phyloP scores from a whole-genome alignment of 2,113 vertebrate species.

The Lampris incognitus region DNA sequence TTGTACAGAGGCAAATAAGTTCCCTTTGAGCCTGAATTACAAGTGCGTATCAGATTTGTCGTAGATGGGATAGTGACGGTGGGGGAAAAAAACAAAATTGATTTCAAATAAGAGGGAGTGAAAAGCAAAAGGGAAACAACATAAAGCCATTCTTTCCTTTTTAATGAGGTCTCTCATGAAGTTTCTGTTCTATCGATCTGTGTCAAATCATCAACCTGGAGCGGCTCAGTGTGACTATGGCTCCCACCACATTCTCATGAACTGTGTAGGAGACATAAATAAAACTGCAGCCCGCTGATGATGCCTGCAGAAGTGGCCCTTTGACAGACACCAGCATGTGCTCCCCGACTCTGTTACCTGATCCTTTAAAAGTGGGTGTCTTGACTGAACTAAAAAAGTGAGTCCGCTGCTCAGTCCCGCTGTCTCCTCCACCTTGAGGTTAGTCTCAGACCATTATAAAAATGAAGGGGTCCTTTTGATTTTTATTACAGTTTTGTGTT shows the following conservation, averaged over 20 bases:
- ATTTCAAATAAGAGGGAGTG: neutral
- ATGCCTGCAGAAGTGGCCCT: conserved; percentile 86
- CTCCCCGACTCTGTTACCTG: conserved; percentile 82
- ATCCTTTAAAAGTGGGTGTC: conserved; percentile 86
- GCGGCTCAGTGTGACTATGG: conserved; percentile 36
- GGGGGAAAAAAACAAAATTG: neutral
- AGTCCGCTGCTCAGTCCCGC: conserved; percentile 78
- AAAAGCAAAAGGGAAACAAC: too few relatives aligned
- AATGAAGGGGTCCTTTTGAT: conserved; percentile 45
- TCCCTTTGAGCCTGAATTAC: conserved; percentile 36
- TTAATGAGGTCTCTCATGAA: neutral
- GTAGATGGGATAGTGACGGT: neutral
- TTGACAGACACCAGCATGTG: conserved; percentile 98
- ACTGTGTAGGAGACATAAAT: conserved; percentile 78
- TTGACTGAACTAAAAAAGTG: conserved; percentile 84
- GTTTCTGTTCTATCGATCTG: neutral
- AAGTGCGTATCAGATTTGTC: conserved; percentile 12
- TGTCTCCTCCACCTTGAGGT: conserved; percentile 82
- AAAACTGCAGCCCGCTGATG: conserved; percentile 82
- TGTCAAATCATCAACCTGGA: conserved; percentile 15
- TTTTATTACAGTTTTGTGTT: conserved; percentile 8
- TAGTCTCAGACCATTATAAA: conserved; percentile 71
- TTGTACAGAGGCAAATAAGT: conserved; percentile 48
- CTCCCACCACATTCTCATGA: conserved; percentile 40
- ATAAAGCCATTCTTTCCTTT: neutral